phyloP scores from a whole-genome alignment of 2,113 vertebrate species.

The Gallinago jamesoni region DNA sequence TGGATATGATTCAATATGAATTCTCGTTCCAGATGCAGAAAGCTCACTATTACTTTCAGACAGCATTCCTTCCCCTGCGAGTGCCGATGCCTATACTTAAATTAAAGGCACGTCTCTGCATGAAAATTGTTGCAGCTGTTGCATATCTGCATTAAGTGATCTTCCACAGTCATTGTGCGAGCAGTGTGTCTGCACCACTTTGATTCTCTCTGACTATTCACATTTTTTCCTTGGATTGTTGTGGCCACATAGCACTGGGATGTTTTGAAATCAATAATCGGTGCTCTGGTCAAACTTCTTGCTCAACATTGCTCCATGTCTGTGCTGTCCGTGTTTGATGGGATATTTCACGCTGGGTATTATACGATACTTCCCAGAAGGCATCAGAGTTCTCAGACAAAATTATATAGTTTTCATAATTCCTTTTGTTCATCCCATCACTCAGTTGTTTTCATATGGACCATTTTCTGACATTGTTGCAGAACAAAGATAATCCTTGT shows the following conservation, averaged over 20 bases:
- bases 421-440: background rate
- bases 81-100: background rate
- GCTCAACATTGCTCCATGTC: background rate
- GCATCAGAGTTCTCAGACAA: background rate
- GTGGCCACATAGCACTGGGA: constrained; percentile 35
- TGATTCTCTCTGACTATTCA: background rate
- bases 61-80: background rate
- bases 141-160: constrained; percentile 52
- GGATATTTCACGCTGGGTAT: constrained; percentile 12
- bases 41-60: background rate
- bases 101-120: constrained; percentile 32
- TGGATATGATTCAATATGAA: background rate
- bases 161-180: background rate
- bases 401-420: constrained; percentile 4
- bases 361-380: constrained; percentile 34
- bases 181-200: background rate
- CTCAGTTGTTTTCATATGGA: background rate
- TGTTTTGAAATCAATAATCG: constrained; percentile 54
- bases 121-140: constrained; percentile 19
- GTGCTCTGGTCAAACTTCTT: constrained; percentile 50
- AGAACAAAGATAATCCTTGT: background rate
- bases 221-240: background rate
- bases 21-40: background rate
- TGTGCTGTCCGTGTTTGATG: constrained; percentile 23
- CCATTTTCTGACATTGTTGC: background rate